A percentile compares a stretch with the other conserved stretches of the same genome.
Conservation (phyloP, 2,113 vertebrate genomes). For the Phyllostomus hastatus region DNA sequence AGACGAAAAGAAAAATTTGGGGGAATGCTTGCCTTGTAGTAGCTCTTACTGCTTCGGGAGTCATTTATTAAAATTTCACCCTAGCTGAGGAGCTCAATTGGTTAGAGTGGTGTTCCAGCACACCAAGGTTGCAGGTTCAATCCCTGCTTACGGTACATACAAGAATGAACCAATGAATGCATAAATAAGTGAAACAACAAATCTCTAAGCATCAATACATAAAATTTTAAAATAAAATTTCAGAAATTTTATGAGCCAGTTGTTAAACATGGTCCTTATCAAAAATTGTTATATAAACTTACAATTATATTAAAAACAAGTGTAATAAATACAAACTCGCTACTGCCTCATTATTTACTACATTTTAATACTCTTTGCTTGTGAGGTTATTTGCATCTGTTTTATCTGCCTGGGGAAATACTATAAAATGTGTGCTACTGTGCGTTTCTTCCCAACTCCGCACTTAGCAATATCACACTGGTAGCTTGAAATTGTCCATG, state of each 20-base stretch:
- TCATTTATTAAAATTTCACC: neutral
- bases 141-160: no score
- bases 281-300: neutral
- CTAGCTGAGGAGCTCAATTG: no score
- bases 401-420: neutral
- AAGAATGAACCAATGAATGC: no score
- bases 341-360: neutral
- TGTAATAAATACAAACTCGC: neutral
- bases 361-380: neutral
- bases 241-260: neutral
- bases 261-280: neutral
- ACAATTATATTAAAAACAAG: neutral
- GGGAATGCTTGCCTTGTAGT: neutral
- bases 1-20: neutral
- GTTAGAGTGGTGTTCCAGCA: no score
- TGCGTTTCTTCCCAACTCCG: neutral
- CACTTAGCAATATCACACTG: neutral
- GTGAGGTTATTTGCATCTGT: neutral
- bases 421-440: neutral
- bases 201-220: no score
- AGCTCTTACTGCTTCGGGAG: neutral
- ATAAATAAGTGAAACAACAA: no score
- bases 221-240: neutral
- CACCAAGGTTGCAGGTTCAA: no score
- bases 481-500: neutral